These are phyloP conservation scores for Pseudorhombus dupliciocellatus DNA, from an alignment of 2,113 vertebrate genomes.

Conservation along the genomic window DNA sequence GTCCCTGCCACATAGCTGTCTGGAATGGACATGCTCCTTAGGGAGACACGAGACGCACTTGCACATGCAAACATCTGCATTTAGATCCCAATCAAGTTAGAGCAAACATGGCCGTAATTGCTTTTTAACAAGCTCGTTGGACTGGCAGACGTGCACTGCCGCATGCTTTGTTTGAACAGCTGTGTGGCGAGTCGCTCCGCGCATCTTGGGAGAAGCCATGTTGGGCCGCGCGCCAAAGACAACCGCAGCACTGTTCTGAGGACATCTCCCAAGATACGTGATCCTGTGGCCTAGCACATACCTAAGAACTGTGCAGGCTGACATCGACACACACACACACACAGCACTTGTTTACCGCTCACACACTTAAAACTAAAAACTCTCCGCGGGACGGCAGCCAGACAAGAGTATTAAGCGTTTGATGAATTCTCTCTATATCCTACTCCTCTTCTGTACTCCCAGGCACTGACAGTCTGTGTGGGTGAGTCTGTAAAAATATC, in stretches of 20 bases:
- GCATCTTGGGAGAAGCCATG: conserved; percentile 69
- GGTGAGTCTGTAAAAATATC: conserved; percentile 64
- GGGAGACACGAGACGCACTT: conserved; percentile 61
- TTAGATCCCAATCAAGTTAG: conserved; percentile 78
- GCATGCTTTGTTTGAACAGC: conserved; percentile 82
- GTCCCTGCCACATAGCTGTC: conserved; percentile 40
- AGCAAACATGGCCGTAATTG: conserved; percentile 81
- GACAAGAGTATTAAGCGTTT: conserved; percentile 60
- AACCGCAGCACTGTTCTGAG: conserved; percentile 67
- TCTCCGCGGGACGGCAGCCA: conserved; percentile 51
- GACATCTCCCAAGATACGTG: conserved; percentile 71
- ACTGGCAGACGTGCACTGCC: conserved; percentile 66
- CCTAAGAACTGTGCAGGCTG: conserved; percentile 30
- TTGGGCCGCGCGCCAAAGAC: conserved; percentile 70
- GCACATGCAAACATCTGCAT: conserved; percentile 74
- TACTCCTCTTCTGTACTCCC: conserved; percentile 50
- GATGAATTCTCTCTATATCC: conserved; percentile 51
- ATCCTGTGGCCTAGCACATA: conserved; percentile 62
- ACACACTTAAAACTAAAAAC: conserved; percentile 45
- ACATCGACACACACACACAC: conserved; percentile 3
- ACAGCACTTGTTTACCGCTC: conserved; percentile 40
- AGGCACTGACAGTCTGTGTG: conserved; percentile 63
- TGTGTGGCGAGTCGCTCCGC: conserved; percentile 69
- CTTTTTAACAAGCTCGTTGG: conserved; percentile 83
- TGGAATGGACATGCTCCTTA: conserved; percentile 52